phyloP scores from a whole-genome alignment of 1,140 invertebrate genomes.

The Nebria ingens region DNA sequence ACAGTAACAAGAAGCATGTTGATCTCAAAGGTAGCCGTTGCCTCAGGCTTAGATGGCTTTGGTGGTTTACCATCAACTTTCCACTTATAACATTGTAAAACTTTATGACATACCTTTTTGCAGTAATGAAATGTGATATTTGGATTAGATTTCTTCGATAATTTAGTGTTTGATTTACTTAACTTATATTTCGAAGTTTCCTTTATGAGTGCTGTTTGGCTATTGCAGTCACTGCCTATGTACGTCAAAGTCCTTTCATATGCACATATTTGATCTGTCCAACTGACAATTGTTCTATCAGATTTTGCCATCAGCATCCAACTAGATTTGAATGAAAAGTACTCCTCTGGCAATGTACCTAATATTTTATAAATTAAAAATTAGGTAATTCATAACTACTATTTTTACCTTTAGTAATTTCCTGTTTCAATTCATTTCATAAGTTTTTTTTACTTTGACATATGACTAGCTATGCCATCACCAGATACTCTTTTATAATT shows the following conservation, averaged over 20 bases:
- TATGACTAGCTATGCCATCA: not conserved
- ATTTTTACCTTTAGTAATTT: not conserved
- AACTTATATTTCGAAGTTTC: not conserved
- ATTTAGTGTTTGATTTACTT: not conserved
- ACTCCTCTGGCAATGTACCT: constrained; percentile 13
- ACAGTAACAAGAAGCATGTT: too few species aligned
- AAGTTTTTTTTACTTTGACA: not conserved
- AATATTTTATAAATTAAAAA: constrained; percentile 14
- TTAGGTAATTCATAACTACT: not conserved
- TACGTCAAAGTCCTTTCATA: not conserved
- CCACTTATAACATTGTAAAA: not conserved
- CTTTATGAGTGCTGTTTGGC: not conserved
- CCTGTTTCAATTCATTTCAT: not conserved
- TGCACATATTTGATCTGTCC: constrained; percentile 4
- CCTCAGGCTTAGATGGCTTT: too few species aligned
- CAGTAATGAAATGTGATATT: not conserved
- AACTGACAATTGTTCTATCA: constrained; percentile 13
- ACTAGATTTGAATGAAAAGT: constrained; percentile 16
- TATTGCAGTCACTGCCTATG: not conserved
- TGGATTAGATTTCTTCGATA: not conserved
- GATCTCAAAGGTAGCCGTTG: too few species aligned
- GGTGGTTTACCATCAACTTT: not conserved
- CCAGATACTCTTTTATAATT: not conserved
- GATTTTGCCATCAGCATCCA: constrained; percentile 15
- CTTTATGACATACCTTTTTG: not conserved